Base-by-base conservation (phyloP, 2,888 invertebrate species). In the Drosophila ezoana region DNA sequence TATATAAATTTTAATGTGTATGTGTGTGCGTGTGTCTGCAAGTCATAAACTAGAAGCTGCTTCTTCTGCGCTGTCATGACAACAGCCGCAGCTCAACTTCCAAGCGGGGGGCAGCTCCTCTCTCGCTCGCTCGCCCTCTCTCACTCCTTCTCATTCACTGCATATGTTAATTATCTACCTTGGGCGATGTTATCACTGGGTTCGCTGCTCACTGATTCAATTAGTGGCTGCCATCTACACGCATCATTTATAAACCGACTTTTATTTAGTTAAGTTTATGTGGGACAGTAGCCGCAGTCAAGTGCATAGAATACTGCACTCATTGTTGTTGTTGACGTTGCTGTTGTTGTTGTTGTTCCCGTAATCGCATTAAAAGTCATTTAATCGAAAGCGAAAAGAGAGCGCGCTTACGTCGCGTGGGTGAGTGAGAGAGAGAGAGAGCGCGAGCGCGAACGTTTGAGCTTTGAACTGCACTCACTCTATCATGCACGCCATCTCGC, bases 321-420 rank as follows among this genome's bases (percentile, higher is more conserved):
- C 14, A 32, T 51, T 47, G 78, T 71, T 73, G 52, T 59, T 51
- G 56, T 49, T 52, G 32, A 9, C 20, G 20, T 23, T 23, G 6
- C 1, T 51, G 23, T 54, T 48, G 35, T 14, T 52, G 38, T 44
- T 62, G 48, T 53, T 71, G 70, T 69, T 49, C 69, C 47, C 68
- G 77, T 86, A 85, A 87, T 85, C 87, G 82, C 84, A 85, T 85
- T 85, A 85, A 85, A 87, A 76, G 74, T 82, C 85, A 80, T 80
- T 87, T 87, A 85, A 87, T 85, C 85, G 85, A 84, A 87, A 83
- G 79, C 73, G 73, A 76, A 75, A 75, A 72, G 51, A 68, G 63
- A 44, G 51, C 56, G 33, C 18, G 32, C 40, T 10, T 58, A 51
- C 44, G 51, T 53, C 49, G 63, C n/a, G 64, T 59, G 63, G 48